Conservation (phyloP, 2,888 invertebrate genomes). For the Camptogramma bilineatum region DNA sequence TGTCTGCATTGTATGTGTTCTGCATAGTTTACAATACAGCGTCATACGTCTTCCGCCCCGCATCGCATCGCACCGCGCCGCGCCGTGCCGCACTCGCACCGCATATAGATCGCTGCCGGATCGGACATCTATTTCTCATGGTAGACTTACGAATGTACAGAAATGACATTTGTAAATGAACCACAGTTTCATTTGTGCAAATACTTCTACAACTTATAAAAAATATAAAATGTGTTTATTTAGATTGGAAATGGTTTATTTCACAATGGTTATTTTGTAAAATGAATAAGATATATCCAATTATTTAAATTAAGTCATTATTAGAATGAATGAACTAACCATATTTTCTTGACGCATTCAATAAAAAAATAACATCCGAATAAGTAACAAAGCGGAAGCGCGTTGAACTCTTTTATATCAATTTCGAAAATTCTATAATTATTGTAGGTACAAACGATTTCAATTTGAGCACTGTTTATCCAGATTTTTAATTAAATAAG, state of each 20-base stretch:
- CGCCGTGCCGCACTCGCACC: constrained; percentile 19
- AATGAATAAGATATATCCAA: too few relatives aligned
- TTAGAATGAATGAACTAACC: too few relatives aligned
- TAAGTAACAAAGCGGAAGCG: not conserved
- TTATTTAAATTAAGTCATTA: too few relatives aligned
- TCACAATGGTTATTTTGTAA: too few relatives aligned
- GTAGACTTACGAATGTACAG: constrained; percentile 24
- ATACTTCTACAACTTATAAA: too few relatives aligned
- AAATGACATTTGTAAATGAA: constrained; percentile 1
- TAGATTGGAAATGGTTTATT: too few relatives aligned
- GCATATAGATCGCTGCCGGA: constrained; percentile 50
- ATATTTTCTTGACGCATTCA: too few relatives aligned
- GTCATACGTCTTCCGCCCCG: not conserved
- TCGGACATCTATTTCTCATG: constrained; percentile 48
- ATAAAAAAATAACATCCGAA: not conserved
- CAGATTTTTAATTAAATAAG: not conserved
- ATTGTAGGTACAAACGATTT: too few relatives aligned
- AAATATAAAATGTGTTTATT: too few relatives aligned
- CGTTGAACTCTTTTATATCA: constrained; percentile 9
- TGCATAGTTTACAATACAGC: not conserved
- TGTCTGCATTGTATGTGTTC: not conserved
- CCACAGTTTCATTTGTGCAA: too few relatives aligned
- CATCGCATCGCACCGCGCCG: not conserved
- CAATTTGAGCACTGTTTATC: too few relatives aligned
- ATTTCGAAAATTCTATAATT: too few relatives aligned